Evolutionary conservation across 2,797 vertebrate species (phyloP).

Genomic region (Melanotaenia boesemani): DNA sequence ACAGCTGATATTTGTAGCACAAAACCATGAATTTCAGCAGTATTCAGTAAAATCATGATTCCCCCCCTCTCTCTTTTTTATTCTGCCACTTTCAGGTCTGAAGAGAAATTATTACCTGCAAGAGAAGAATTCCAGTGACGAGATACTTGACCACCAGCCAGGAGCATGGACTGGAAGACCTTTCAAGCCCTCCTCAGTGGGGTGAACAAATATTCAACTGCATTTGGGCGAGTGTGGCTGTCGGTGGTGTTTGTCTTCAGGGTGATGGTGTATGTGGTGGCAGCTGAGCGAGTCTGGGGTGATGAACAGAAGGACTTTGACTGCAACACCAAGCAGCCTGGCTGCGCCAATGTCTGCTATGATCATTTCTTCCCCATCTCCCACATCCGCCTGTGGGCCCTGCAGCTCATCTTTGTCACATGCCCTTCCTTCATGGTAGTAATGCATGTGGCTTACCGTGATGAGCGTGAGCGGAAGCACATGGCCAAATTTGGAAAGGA

Average conservation of each 20-base stretch:
- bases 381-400: slow-evolving; percentile 97
- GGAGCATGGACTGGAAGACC: slow-evolving; percentile 96
- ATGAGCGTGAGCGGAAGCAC: slow-evolving; percentile 91
- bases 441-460: slow-evolving; percentile 95
- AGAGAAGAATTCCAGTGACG: slow-evolving; percentile 21
- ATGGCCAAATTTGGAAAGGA: slow-evolving; percentile 83
- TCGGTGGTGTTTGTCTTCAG: slow-evolving; percentile 97
- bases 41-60: slow-evolving; percentile 5
- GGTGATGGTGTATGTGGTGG: slow-evolving; percentile 96
- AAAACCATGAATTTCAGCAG: slow-evolving; percentile 7
- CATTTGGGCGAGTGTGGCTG: slow-evolving; percentile 95
- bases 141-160: slow-evolving; percentile 38
- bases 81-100: slow-evolving; percentile 50
- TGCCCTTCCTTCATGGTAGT: slow-evolving; percentile 97
- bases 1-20: not conserved
- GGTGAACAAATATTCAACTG: slow-evolving; percentile 97
- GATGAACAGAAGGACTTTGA: slow-evolving; percentile 99
- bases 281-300: slow-evolving; percentile 94
- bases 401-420: slow-evolving; percentile 98
- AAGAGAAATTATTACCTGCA: slow-evolving; percentile 19
- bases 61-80: slow-evolving; percentile 20
- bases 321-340: slow-evolving; percentile 96
- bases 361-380: slow-evolving; percentile 95
- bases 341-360: slow-evolving; percentile 95
- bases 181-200: slow-evolving; percentile 93